Evolutionary conservation across 2,113 vertebrate species (phyloP), one percentile per base, ranked within the genome.

Genomic region (Echinops telfairi): DNA sequence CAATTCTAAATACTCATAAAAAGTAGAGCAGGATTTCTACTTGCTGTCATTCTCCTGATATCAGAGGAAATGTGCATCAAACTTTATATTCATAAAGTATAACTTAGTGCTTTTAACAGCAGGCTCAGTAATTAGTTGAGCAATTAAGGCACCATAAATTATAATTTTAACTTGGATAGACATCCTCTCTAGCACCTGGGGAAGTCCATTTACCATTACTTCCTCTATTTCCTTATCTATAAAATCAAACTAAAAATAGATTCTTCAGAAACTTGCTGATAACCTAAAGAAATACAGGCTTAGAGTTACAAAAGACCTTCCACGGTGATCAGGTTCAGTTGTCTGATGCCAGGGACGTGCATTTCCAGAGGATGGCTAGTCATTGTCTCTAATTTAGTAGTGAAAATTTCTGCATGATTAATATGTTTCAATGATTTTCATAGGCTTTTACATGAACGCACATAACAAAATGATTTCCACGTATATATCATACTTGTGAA

Each of bases 61-160:
- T 88, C 53, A 89, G 94, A 94, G 77, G 85, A 96, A 97, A 93
- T 96, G 71, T 94, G 58, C 90, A 96, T 95, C 90, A 95, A 86
- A 88, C 93, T 97, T 97, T 87, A 88, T 96, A 96, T 96, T 95
- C 86, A 95, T 92, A 94, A 96, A 96, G 80, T 96, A 86, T 95
- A 96, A 97, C 96, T 93, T 95, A 70, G 76, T 95, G 95, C 90
- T 96, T 97, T 97, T 95, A 97, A 90, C 96, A 97, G 95, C 93
- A 97, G 95, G 82, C 92, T 94, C 1, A 0, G 92, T 97, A 94
- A 97, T 97, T 96, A 97, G 95, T 91, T 93, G 95, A 84, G 83
- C 92, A 96, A 97, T 97, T 95, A 97, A 97, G 70, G 73, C 92
- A 36, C 71, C 29, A 6, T 96, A 96, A 97, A 95, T 95, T 94